Evolutionary conservation across 2,113 vertebrate species (phyloP).

Genomic region (Callospermophilus lateralis): DNA sequence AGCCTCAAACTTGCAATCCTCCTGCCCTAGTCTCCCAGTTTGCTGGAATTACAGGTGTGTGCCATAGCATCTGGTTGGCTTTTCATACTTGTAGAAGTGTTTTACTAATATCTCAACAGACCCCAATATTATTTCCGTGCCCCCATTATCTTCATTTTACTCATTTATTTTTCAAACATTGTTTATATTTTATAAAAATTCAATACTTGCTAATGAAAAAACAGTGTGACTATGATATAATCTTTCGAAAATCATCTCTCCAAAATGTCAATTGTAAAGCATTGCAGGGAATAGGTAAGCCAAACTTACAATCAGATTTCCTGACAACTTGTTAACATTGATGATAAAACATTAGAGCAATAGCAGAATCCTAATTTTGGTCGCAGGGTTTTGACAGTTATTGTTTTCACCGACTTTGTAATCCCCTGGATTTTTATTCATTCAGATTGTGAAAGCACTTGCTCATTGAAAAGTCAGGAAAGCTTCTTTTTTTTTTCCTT

Average conservation of each 20-base stretch:
- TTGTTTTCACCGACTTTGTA: background rate
- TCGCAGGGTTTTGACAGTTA: background rate
- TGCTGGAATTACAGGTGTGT: too few species aligned
- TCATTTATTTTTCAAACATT: background rate
- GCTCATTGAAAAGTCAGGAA: background rate
- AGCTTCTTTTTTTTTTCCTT: background rate
- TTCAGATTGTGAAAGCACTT: background rate
- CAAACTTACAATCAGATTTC: background rate
- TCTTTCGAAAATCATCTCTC: slow-evolving; percentile 34
- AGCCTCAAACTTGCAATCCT: too few species aligned
- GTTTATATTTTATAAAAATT: slow-evolving; percentile 17
- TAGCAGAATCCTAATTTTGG: background rate
- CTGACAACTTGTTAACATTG: background rate
- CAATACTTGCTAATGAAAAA: background rate
- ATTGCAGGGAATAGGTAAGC: slow-evolving; percentile 21
- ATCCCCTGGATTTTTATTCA: background rate
- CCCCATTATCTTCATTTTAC: slow-evolving; percentile 8
- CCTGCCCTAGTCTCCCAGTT: too few species aligned
- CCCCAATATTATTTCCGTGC: background rate
- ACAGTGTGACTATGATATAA: background rate
- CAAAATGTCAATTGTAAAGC: background rate
- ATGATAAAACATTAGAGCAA: background rate
- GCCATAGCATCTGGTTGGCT: too few species aligned
- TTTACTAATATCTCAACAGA: slow-evolving; percentile 21
- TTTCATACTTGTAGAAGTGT: slow-evolving; percentile 2